Evolutionary conservation across 2,888 invertebrate species (phyloP).

Genomic region (Pandemis cinnamomeana): DNA sequence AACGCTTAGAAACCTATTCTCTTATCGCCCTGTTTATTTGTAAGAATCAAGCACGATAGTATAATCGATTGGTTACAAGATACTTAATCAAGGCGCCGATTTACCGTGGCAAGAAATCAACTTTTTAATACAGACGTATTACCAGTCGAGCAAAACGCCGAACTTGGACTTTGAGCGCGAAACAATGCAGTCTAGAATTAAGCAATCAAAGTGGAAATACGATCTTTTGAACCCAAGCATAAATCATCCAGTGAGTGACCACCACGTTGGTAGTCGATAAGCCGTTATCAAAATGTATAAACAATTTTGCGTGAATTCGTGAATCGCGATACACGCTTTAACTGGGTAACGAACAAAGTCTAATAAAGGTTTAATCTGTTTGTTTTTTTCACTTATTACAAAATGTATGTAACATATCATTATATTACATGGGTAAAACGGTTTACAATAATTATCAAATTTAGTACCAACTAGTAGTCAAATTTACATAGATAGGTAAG

Average conservation of each 20-base stretch:
- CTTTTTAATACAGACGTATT: not conserved
- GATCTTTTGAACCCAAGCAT: not conserved
- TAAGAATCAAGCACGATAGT: conserved; percentile 2
- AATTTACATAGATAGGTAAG: too few species aligned
- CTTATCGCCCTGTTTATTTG: not conserved
- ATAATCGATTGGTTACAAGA: conserved; percentile 8
- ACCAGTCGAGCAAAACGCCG: not conserved
- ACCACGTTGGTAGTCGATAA: conserved; percentile 13
- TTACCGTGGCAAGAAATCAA: not conserved
- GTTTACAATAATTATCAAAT: too few species aligned
- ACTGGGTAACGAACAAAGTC: not conserved
- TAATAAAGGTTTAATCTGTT: too few species aligned
- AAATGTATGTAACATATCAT: too few species aligned
- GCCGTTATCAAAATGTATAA: conserved; percentile 10
- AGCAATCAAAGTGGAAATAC: not conserved
- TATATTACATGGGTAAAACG: too few species aligned
- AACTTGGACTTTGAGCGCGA: not conserved
- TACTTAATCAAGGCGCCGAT: conserved; percentile 4
- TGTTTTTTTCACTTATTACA: too few species aligned
- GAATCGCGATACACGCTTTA: not conserved
- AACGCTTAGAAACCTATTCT: conserved; percentile 1
- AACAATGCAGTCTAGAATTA: not conserved
- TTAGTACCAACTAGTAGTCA: too few species aligned
- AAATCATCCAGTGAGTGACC: not conserved
- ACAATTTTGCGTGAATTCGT: not conserved